Percentiles rank a stretch among this genome's conserved stretches.
These are phyloP conservation scores for Nerophis ophidion DNA, from an alignment of 2,113 vertebrate genomes.

Conservation along the genomic window DNA sequence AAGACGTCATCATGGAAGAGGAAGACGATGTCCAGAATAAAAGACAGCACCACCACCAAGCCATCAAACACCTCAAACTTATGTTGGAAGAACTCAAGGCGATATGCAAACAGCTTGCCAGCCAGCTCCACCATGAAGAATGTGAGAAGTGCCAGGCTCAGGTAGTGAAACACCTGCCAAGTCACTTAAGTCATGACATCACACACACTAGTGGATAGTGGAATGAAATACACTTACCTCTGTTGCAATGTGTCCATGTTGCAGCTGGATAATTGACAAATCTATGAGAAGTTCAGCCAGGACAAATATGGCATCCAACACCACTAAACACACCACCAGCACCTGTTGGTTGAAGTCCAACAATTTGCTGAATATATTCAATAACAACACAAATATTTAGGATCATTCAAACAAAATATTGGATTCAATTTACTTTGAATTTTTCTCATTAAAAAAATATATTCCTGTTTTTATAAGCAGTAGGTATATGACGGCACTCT, in stretches of 20 bases:
- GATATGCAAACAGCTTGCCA: constrained; percentile 83
- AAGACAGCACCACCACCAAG: constrained; percentile 82
- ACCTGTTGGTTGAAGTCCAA: constrained; percentile 66
- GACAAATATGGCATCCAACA: constrained; percentile 89
- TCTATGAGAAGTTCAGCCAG: constrained; percentile 87
- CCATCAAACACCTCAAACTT: constrained; percentile 93
- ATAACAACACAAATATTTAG: neutral
- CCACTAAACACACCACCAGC: constrained; percentile 81
- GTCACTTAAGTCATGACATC: neutral
- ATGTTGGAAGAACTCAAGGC: constrained; percentile 87
- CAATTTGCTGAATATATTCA: neutral
- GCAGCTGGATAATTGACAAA: constrained; percentile 75
- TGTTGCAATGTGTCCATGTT: constrained; percentile 70
- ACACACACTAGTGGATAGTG: neutral
- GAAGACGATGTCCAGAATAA: constrained; percentile 81
- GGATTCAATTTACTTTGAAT: neutral
- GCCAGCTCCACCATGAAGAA: constrained; percentile 87
- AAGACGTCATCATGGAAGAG: constrained; percentile 81
- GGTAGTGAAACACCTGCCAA: constrained; percentile 85
- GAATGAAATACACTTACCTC: constrained; percentile 67
- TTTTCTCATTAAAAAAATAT: too few relatives aligned
- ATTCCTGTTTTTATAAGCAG: too few relatives aligned
- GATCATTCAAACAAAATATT: neutral
- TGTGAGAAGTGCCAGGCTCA: constrained; percentile 83
- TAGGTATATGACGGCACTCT: too few relatives aligned